These are phyloP conservation scores for Imbricaverruca yamaguchii DNA, from an alignment of 2,888 invertebrate genomes.

Conservation along the genomic window DNA sequence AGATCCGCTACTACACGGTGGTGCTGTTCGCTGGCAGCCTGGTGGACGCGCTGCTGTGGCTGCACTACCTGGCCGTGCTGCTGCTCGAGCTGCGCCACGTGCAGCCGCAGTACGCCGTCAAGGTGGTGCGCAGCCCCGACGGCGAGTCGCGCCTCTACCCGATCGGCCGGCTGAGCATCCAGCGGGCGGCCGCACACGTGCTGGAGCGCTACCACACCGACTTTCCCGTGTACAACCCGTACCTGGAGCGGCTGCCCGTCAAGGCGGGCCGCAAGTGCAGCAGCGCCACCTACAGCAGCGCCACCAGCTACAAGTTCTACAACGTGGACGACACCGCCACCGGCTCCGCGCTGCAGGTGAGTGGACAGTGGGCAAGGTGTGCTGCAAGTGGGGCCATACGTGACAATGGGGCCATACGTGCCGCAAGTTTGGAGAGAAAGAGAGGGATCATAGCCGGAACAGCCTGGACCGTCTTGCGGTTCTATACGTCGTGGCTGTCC, in stretches of 20 bases:
- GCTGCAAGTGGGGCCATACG: too few relatives aligned
- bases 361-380: not conserved
- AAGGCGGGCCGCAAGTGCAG: slow-evolving; percentile 35
- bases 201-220: slow-evolving; percentile 92
- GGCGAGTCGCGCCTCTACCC: slow-evolving; percentile 61
- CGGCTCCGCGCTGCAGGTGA: slow-evolving; percentile 1
- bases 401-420: too few relatives aligned
- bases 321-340: slow-evolving; percentile 63
- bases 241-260: slow-evolving; percentile 74
- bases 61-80: slow-evolving; percentile 88
- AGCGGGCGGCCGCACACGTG: slow-evolving; percentile 89
- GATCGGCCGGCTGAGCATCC: slow-evolving; percentile 70
- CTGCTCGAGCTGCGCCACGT: slow-evolving; percentile 87
- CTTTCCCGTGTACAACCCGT: slow-evolving; percentile 94
- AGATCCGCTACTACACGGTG: slow-evolving; percentile 67
- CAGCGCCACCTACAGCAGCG: slow-evolving; percentile 36
- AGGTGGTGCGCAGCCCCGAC: slow-evolving; percentile 87
- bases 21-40: slow-evolving; percentile 88
- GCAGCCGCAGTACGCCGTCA: slow-evolving; percentile 63
- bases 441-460: too few relatives aligned
- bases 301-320: slow-evolving; percentile 76
- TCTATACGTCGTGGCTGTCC: too few relatives aligned
- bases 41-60: slow-evolving; percentile 86
- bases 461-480: too few relatives aligned
- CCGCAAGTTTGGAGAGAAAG: too few relatives aligned